phyloP scores from a whole-genome alignment of 2,113 vertebrate genomes.

The Gyps fulvus region DNA sequence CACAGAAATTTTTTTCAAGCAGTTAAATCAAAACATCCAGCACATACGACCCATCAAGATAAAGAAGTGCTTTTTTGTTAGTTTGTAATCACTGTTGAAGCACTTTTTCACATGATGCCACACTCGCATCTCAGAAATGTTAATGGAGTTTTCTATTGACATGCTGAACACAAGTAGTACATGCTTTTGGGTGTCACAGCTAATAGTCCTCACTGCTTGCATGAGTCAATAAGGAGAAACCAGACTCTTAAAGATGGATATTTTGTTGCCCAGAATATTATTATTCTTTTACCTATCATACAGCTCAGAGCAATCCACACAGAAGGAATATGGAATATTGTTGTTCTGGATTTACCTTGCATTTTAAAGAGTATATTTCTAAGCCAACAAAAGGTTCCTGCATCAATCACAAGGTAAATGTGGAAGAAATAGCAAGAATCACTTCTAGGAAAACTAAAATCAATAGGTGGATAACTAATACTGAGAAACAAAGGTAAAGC shows the following conservation, averaged over 20 bases:
- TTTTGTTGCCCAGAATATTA: background rate
- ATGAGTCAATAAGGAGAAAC: background rate
- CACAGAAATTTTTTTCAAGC: background rate
- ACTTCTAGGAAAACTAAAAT: background rate
- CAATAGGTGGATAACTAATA: background rate
- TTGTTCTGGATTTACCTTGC: background rate
- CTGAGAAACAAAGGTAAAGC: background rate
- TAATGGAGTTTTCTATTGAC: background rate
- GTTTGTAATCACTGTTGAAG: background rate
- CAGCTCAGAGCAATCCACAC: background rate
- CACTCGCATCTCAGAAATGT: background rate
- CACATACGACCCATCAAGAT: fast-evolving
- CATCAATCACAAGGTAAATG: background rate
- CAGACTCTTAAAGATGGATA: background rate
- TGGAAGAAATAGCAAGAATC: background rate
- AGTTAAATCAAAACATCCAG: background rate
- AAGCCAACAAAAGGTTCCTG: background rate
- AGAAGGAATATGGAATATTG: background rate
- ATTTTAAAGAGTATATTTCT: background rate
- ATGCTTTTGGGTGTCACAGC: background rate
- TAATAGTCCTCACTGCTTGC: background rate
- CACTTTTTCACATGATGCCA: background rate
- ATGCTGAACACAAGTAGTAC: background rate
- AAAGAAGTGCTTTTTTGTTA: background rate
- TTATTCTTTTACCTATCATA: background rate